Evolutionary conservation across 2,888 invertebrate genomes (phyloP).

Genomic region (Zootermopsis nevadensis): DNA sequence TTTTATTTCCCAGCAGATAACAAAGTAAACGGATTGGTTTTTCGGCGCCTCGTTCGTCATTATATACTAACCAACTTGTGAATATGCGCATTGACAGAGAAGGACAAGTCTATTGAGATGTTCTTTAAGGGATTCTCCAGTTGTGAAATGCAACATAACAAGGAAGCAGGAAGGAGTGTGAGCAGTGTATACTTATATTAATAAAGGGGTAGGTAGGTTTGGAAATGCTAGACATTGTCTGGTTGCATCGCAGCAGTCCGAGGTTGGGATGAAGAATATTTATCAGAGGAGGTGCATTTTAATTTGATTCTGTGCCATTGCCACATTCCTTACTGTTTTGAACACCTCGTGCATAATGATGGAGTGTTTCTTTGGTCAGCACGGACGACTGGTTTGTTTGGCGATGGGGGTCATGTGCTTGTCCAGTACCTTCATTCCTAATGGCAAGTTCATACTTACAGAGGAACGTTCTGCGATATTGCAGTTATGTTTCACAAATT

Average conservation of each 20-base stretch:
- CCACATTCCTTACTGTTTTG: conserved; percentile 8
- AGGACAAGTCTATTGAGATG: background rate
- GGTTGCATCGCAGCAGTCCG: no score
- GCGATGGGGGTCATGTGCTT: background rate
- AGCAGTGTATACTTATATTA: background rate
- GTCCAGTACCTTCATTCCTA: conserved; percentile 27
- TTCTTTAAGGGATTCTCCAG: background rate
- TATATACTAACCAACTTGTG: conserved; percentile 45
- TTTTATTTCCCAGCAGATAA: conserved; percentile 32
- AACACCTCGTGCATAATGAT: background rate
- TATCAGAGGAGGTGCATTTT: no score
- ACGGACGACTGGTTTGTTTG: background rate
- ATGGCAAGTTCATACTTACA: conserved; percentile 12
- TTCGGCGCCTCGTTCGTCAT: conserved; percentile 18
- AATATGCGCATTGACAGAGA: conserved; percentile 18
- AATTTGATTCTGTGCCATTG: conserved; percentile 14
- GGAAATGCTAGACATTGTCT: no score
- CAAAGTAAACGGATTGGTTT: conserved; percentile 32
- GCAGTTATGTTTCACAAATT: background rate
- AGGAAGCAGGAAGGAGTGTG: conserved; percentile 5
- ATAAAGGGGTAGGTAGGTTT: no score
- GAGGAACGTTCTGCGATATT: background rate
- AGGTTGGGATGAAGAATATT: no score
- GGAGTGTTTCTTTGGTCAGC: conserved; percentile 4
- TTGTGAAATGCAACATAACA: background rate